Conservation (phyloP, 2,797 vertebrate species). For the Corythornis leucogaster region DNA sequence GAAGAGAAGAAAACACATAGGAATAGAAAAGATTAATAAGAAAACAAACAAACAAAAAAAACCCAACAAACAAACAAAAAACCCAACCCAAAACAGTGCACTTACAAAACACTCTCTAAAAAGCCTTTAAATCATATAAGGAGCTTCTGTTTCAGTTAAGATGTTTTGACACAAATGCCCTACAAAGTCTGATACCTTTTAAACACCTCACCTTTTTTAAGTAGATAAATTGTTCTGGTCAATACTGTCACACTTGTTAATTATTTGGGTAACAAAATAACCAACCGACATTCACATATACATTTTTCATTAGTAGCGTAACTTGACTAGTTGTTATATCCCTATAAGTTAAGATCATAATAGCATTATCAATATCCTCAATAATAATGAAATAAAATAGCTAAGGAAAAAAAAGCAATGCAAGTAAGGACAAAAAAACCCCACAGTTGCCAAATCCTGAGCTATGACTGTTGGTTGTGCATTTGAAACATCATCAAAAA, state of each 20-base stretch:
- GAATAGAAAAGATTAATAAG: neutral
- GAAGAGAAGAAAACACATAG: neutral
- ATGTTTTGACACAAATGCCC: neutral
- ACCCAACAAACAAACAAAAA: too few relatives aligned
- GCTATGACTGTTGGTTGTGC: neutral
- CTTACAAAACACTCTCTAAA: neutral
- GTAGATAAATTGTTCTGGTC: neutral
- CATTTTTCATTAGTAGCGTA: neutral
- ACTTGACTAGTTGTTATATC: neutral
- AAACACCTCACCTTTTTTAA: neutral
- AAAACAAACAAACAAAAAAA: neutral
- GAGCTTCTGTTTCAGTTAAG: neutral
- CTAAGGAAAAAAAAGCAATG: neutral
- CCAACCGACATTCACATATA: conserved; percentile 25
- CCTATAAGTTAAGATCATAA: neutral
- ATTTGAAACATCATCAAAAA: conserved; percentile 6
- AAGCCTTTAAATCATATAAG: neutral
- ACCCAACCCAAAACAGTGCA: neutral
- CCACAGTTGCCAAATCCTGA: neutral
- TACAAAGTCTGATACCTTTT: neutral
- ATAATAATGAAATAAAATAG: neutral
- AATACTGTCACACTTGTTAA: neutral
- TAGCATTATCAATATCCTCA: neutral
- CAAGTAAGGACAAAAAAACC: neutral
- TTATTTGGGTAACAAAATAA: conserved; percentile 37